A percentile compares a stretch with the other conserved stretches of the same genome.
These are phyloP conservation scores for Carcina quercana DNA, from an alignment of 2,888 invertebrate species.

Conservation along the genomic window DNA sequence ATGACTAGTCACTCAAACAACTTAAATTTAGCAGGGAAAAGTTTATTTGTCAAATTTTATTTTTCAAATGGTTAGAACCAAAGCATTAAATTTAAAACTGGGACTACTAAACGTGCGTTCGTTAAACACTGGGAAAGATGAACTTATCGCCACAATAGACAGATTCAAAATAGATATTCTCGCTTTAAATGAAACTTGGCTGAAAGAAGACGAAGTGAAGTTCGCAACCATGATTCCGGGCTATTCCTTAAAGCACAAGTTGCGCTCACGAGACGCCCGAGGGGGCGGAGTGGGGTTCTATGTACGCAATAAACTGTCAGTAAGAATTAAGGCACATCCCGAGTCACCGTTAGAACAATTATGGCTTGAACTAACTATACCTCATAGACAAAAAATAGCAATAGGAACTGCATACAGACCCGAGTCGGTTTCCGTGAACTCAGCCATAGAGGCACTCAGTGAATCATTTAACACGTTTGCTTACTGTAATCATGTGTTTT, in stretches of 20 bases:
- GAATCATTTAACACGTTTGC: constrained; percentile 12
- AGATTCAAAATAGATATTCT: constrained; percentile 13
- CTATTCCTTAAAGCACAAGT: constrained; percentile 4
- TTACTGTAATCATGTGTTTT: constrained; percentile 8
- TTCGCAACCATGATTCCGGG: constrained; percentile 8
- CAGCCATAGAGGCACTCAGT: constrained; percentile 13
- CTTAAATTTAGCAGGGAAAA: not conserved
- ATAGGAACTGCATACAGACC: constrained; percentile 19
- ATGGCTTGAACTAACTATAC: constrained; percentile 17
- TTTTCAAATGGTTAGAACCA: no score
- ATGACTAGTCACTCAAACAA: not conserved
- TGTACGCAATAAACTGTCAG: constrained; percentile 8
- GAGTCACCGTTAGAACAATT: constrained; percentile 16
- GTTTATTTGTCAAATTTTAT: no score
- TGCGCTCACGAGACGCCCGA: not conserved
- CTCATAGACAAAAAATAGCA: constrained; percentile 12
- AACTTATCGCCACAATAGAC: constrained; percentile 11
- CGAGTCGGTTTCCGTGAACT: constrained; percentile 6
- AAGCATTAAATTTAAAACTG: constrained; percentile 11
- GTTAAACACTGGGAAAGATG: constrained; percentile 19
- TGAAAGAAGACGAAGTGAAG: constrained; percentile 5
- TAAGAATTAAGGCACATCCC: constrained; percentile 11
- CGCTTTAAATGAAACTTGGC: constrained; percentile 15
- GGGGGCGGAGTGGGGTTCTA: constrained; percentile 13
- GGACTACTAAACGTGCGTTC: constrained; percentile 20